A percentile compares a stretch with the other conserved stretches of the same genome.
phyloP scores from a whole-genome alignment of 2,888 invertebrate genomes.

The Lampropteryx suffumata region DNA sequence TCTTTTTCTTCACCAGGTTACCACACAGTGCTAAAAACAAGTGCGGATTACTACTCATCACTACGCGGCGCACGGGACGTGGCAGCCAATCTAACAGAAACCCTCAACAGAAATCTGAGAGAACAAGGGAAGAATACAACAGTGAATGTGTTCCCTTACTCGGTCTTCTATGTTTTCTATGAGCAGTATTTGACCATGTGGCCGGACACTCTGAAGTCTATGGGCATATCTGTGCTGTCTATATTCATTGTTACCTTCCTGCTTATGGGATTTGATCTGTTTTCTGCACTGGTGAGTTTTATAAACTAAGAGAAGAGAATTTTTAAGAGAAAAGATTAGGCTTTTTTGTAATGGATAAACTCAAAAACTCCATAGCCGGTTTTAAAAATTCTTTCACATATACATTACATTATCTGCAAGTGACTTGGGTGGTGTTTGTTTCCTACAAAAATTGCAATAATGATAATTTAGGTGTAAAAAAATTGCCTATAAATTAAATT shows the following conservation, averaged over 20 bases:
- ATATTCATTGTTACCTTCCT: conserved; percentile 97
- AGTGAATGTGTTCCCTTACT: conserved; percentile 93
- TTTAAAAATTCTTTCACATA: too few relatives aligned
- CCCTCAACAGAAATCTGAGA: conserved; percentile 84
- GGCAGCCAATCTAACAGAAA: conserved; percentile 91
- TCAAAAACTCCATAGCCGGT: too few relatives aligned
- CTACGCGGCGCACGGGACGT: conserved; percentile 91
- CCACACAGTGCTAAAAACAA: conserved; percentile 95
- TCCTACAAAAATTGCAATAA: too few relatives aligned
- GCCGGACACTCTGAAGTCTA: conserved; percentile 93
- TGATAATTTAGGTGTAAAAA: too few relatives aligned
- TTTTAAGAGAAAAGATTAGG: too few relatives aligned
- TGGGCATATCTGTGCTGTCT: conserved; percentile 94
- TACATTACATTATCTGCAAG: too few relatives aligned
- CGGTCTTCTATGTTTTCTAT: conserved; percentile 98
- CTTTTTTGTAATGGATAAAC: too few relatives aligned
- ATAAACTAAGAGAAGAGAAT: too few relatives aligned
- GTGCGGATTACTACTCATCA: conserved; percentile 94
- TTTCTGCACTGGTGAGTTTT: conserved; percentile 46
- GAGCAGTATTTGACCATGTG: conserved; percentile 99
- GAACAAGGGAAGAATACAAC: conserved; percentile 65
- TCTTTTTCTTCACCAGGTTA: conserved; percentile 71
- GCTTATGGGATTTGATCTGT: conserved; percentile 96
- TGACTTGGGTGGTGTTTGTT: too few relatives aligned
- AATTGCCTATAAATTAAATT: too few relatives aligned